Evolutionary conservation across 2,888 invertebrate genomes (phyloP).

Genomic region (Pardosa pseudoannulata): DNA sequence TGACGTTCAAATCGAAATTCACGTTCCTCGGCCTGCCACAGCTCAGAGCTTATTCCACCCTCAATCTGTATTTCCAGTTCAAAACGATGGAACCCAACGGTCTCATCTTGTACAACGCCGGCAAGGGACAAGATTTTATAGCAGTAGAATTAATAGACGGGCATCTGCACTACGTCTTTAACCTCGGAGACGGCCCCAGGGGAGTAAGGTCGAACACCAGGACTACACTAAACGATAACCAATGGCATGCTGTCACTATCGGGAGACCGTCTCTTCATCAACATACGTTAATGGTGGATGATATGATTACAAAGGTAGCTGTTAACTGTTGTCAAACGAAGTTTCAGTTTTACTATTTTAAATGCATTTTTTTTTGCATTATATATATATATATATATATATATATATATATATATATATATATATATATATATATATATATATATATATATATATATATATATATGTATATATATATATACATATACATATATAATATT

Average conservation of each 20-base stretch:
- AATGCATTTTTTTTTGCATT: too few species aligned
- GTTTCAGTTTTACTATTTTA: too few species aligned
- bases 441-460: too few species aligned
- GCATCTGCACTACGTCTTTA: conserved; percentile 92
- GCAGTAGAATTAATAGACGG: conserved; percentile 94
- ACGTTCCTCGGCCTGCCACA: conserved; percentile 93
- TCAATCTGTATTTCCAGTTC: conserved; percentile 84
- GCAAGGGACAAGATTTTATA: conserved; percentile 93
- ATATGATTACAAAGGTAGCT: conserved; percentile 86
- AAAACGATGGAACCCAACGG: conserved; percentile 93
- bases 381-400: too few species aligned
- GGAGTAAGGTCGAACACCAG: conserved; percentile 86
- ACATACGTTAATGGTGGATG: conserved; percentile 93
- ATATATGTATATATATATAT: too few species aligned
- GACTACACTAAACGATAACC: conserved; percentile 90
- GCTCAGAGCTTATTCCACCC: conserved; percentile 87
- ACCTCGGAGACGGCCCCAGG: conserved; percentile 92
- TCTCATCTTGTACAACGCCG: conserved; percentile 92
- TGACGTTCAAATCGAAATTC: conserved; percentile 93
- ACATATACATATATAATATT: too few species aligned
- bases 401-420: too few species aligned
- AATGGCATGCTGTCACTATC: conserved; percentile 96
- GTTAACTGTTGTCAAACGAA: too few species aligned
- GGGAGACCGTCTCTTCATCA: conserved; percentile 89
- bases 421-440: too few species aligned